These are phyloP conservation scores for Caenorhabditis drosophilae DNA, from an alignment of 2,888 invertebrate genomes.

Conservation along the genomic window DNA sequence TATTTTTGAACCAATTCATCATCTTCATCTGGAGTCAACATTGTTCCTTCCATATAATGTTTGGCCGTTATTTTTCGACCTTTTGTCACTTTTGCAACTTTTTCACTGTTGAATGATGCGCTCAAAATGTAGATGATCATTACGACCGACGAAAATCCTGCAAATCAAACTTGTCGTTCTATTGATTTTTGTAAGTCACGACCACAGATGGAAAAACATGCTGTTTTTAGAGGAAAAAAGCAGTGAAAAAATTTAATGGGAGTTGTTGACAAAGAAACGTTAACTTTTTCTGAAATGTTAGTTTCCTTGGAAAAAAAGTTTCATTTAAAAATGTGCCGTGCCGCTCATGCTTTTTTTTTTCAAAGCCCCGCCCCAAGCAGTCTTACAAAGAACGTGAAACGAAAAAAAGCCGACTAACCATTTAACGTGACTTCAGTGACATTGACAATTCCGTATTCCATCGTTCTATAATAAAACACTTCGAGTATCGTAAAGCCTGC, in stretches of 20 bases:
- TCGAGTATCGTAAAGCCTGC: conserved; percentile 34
- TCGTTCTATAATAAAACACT: conserved; percentile 37
- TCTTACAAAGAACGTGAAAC: not conserved
- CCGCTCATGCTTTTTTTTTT: no score
- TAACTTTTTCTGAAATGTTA: no score
- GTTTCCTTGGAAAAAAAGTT: no score
- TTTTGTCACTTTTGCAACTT: conserved; percentile 5
- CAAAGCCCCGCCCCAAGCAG: not conserved
- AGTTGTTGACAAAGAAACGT: no score
- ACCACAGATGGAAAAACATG: no score
- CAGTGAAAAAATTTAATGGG: no score
- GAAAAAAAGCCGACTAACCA: conserved; percentile 2
- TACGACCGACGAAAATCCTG: conserved; percentile 23
- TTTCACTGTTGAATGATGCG: not conserved
- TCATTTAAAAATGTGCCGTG: no score
- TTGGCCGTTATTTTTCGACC: conserved; percentile 21
- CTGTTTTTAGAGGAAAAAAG: no score
- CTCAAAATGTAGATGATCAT: conserved; percentile 20
- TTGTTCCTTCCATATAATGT: conserved; percentile 34
- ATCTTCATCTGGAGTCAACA: conserved; percentile 32
- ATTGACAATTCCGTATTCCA: conserved; percentile 34
- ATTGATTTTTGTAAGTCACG: no score
- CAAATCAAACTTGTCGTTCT: no score
- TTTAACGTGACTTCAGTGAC: conserved; percentile 38
- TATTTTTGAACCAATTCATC: conserved; percentile 31